These are phyloP conservation scores for Tympanoctomys barrerae DNA, from an alignment of 2,797 vertebrate species.

Conservation along the genomic window DNA sequence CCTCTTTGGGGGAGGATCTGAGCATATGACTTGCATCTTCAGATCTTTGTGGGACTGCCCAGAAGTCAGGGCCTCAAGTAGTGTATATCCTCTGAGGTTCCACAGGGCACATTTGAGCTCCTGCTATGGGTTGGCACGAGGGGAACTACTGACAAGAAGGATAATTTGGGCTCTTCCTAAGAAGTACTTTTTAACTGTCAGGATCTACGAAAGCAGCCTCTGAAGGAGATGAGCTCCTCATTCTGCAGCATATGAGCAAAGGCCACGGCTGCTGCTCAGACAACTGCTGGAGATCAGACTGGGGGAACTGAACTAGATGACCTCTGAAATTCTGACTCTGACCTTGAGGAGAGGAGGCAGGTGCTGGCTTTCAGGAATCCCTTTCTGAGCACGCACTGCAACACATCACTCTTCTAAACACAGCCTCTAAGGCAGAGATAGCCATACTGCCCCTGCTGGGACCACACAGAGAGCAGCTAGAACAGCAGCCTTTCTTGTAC, in stretches of 20 bases:
- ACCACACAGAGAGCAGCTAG: neutral
- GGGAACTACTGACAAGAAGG: neutral
- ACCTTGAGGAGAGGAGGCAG: conserved; percentile 14
- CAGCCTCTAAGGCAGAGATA: neutral
- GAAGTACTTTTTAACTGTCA: neutral
- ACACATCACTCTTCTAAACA: neutral
- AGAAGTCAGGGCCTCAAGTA: neutral
- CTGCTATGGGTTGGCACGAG: neutral
- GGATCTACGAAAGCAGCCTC: neutral
- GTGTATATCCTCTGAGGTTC: neutral
- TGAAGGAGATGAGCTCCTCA: neutral
- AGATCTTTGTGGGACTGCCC: neutral
- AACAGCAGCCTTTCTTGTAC: neutral
- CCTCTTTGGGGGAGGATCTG: neutral
- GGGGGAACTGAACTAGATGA: neutral
- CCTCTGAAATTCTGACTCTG: conserved; percentile 19
- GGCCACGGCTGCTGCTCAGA: neutral
- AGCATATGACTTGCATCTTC: neutral
- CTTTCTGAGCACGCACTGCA: neutral
- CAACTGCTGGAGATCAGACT: neutral
- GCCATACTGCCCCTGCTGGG: neutral
- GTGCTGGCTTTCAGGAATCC: neutral
- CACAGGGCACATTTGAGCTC: neutral
- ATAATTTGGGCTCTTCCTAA: neutral
- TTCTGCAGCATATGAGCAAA: neutral